Evolutionary conservation across 2,113 vertebrate genomes (phyloP), one percentile per base, ranked within the genome.

Genomic region (Gambusia holbrooki): DNA sequence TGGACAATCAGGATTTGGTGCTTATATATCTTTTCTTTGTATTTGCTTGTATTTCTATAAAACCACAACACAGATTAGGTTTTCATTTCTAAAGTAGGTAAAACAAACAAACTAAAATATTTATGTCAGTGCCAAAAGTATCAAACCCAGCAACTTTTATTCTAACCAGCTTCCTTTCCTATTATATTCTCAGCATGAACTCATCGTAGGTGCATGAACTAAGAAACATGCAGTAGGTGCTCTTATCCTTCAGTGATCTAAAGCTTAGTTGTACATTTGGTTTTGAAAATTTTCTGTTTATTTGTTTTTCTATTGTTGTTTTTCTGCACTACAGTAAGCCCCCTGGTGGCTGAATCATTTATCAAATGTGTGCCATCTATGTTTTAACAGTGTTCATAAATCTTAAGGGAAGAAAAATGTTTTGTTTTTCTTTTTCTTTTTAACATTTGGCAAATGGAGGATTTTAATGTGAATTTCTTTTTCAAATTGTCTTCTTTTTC

Each of bases 261-360:
- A 29, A 37, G 67, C 42, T 73, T 71, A 15, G 37, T 73, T 71
- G 62, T 70, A 76, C 25, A 58, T 22, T 58, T 58, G 40, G 25
- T 65, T 61, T 62, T 64, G 1, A 45, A 4, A 67, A 60, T 35
- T 14, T 45, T 48, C 45, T 19, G 35, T 79, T 87, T 69, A 32
- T 29, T 51, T 33, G 60, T 70, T 87, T 76, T 73, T 86, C 69
- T 66, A 68, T 69, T n/a, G 66, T 87, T 83, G 66, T 87, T 83
- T 28, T 17, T 67, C 77, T 81, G 83, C 77, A 78, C 71, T 81
- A 74, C 54, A 73, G n/a, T 48, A 73, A 79, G 89, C 89, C 88
- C 74, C 32, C 87, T 84, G 72, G 86, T 87, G 83, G 88, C 70
- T 33, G 64, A 69, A 86, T 92, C 80, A 79, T 81, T 87, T 82